Evolutionary conservation across 2,888 invertebrate species (phyloP).

Genomic region (Stenurella melanura): DNA sequence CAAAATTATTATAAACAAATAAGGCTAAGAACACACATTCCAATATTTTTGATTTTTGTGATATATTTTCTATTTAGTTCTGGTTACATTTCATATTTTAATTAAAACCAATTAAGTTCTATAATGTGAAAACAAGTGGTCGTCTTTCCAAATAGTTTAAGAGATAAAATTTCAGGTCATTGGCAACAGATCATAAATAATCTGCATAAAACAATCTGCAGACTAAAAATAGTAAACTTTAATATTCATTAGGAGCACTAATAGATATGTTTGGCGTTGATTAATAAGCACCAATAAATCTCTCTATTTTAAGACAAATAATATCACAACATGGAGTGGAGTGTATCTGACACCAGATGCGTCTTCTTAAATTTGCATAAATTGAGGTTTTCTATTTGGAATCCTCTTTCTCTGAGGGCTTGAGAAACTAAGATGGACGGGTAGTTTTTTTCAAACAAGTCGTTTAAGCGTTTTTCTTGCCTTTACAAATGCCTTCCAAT

Average conservation of each 20-base stretch:
- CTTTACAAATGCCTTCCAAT: conserved; percentile 4
- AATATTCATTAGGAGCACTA: background rate
- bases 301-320: background rate
- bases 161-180: background rate
- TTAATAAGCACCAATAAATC: background rate
- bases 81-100: no score
- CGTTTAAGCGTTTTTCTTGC: conserved; percentile 6
- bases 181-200: background rate
- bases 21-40: no score
- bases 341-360: background rate
- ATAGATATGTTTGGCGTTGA: background rate
- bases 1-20: no score
- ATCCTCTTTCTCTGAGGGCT: background rate
- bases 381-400: background rate
- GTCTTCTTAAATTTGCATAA: background rate
- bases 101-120: no score
- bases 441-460: conserved; percentile 4
- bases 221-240: background rate
- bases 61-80: no score
- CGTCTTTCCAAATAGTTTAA: background rate
- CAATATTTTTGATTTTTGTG: no score
- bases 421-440: background rate
- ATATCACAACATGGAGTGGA: background rate
- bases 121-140: no score
- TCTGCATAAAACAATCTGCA: background rate